phyloP scores from a whole-genome alignment of 2,888 invertebrate genomes.

The Crioceris asparagi region DNA sequence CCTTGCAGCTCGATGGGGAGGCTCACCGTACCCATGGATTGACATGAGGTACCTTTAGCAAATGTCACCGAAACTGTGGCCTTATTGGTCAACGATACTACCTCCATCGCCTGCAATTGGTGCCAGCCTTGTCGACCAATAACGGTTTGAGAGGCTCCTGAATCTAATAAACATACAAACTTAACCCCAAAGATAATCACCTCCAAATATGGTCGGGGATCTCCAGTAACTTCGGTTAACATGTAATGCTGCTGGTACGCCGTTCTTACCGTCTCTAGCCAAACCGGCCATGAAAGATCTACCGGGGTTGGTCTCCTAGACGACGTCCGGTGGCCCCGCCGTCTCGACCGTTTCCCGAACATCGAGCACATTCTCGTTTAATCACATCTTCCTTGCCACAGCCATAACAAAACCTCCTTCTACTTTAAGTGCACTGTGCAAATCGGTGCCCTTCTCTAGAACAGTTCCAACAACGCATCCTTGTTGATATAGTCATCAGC shows the following conservation, averaged over 20 bases:
- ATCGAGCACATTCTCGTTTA: neutral
- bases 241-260: too few species aligned
- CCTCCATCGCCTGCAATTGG: too few species aligned
- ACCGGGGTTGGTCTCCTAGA: neutral
- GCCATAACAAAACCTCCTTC: too few species aligned
- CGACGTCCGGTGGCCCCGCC: constrained; percentile 2
- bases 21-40: too few species aligned
- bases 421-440: neutral
- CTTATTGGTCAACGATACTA: constrained; percentile 8
- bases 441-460: constrained; percentile 2
- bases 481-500: neutral
- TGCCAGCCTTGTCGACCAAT: constrained; percentile 5
- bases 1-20: too few species aligned
- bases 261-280: neutral
- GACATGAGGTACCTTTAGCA: constrained; percentile 1
- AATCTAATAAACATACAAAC: constrained; percentile 7
- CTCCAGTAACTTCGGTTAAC: too few species aligned
- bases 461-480: too few species aligned
- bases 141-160: constrained; percentile 5
- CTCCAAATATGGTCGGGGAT: constrained; percentile 7
- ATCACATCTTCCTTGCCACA: neutral
- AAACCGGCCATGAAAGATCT: neutral
- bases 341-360: constrained; percentile 2
- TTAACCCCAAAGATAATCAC: constrained; percentile 2
- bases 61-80: constrained; percentile 3